Evolutionary conservation across 2,113 vertebrate genomes (phyloP).

Genomic region (Elanoides forficatus): DNA sequence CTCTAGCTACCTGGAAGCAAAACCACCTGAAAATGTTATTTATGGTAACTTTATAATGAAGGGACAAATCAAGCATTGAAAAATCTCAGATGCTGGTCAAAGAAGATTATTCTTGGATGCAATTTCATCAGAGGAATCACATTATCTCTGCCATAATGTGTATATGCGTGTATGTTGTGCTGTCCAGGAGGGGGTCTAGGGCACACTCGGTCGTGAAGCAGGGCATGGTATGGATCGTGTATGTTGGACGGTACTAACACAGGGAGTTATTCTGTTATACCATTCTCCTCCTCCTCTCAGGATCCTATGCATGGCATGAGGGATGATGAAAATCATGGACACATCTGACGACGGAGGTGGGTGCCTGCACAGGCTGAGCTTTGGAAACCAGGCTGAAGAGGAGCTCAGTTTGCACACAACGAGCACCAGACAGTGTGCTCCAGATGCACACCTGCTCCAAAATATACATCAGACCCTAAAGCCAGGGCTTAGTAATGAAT

Average conservation of each 20-base stretch:
- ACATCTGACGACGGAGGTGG: not conserved
- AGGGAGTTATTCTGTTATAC: too few species aligned
- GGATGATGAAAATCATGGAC: not conserved
- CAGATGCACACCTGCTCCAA: not conserved
- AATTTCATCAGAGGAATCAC: not conserved
- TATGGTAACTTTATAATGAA: not conserved
- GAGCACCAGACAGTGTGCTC: not conserved
- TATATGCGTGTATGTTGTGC: not conserved
- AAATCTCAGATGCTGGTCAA: not conserved
- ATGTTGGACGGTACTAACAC: not conserved
- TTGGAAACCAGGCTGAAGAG: not conserved
- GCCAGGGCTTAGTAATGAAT: not conserved
- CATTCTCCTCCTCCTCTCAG: not conserved
- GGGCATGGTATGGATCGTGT: rapidly evolving
- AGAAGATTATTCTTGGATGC: not conserved
- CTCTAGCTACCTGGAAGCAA: not conserved
- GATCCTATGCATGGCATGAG: not conserved
- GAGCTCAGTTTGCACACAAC: not conserved
- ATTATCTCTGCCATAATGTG: not conserved
- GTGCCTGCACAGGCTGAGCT: not conserved
- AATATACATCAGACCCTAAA: not conserved
- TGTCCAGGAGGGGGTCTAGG: not conserved
- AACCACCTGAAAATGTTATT: not conserved
- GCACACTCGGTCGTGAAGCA: not conserved
- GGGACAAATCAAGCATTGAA: not conserved